phyloP scores from a whole-genome alignment of 2,797 vertebrate species.

The Podargus strigoides region DNA sequence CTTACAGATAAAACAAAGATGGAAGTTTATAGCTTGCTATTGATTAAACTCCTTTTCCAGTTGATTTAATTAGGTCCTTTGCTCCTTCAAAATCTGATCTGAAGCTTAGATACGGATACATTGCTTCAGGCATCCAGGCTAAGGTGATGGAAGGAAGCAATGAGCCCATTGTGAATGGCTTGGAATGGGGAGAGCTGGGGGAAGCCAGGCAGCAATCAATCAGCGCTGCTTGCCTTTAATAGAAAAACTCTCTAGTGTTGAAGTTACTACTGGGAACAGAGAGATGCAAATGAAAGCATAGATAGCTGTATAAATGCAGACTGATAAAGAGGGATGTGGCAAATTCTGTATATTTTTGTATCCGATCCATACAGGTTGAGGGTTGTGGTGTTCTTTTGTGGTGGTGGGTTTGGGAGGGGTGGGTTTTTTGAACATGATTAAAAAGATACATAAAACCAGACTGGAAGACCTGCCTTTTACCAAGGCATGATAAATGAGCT shows the following conservation, averaged over 20 bases:
- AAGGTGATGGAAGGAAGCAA: constrained; percentile 52
- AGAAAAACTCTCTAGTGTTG: constrained; percentile 7
- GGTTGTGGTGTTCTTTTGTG: neutral
- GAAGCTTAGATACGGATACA: constrained; percentile 33
- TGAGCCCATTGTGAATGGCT: constrained; percentile 10
- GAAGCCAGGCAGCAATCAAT: constrained; percentile 42
- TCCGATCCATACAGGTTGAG: neutral
- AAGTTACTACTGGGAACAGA: neutral
- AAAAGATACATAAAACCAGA: constrained; percentile 1
- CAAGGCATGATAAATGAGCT: neutral
- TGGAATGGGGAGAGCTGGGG: neutral
- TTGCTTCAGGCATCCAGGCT: constrained; percentile 47
- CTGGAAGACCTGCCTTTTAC: neutral
- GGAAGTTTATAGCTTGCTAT: constrained; percentile 28
- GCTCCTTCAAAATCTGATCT: constrained; percentile 42
- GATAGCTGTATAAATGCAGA: neutral
- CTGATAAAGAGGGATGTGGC: neutral
- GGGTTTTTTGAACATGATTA: neutral
- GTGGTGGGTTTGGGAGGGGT: neutral
- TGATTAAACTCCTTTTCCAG: constrained; percentile 38
- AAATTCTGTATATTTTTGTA: neutral
- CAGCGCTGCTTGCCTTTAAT: constrained; percentile 17
- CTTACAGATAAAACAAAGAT: constrained; percentile 34
- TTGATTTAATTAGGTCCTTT: constrained; percentile 62
- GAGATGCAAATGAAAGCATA: constrained; percentile 11